These are phyloP conservation scores for Pyrrhosoma nymphula DNA, from an alignment of 2,888 invertebrate species.

Conservation along the genomic window DNA sequence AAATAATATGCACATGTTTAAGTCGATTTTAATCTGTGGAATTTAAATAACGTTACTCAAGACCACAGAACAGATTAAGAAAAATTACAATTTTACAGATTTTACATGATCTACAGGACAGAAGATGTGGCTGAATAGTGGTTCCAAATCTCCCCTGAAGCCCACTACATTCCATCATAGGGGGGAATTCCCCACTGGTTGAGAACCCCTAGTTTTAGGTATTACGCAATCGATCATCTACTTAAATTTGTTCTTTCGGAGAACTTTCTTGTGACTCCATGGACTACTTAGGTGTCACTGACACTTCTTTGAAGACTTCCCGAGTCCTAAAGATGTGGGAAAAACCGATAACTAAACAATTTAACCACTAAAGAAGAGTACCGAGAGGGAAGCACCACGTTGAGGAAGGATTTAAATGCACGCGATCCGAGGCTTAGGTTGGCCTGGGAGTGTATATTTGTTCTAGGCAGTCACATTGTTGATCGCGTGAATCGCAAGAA, in stretches of 20 bases:
- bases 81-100: too few relatives aligned
- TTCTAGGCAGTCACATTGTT: constrained; percentile 15
- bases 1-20: too few relatives aligned
- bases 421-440: background rate
- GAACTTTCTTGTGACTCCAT: background rate
- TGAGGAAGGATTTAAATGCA: background rate
- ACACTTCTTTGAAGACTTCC: background rate
- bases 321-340: background rate
- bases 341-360: background rate
- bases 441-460: background rate
- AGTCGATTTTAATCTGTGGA: too few relatives aligned
- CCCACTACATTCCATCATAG: too few relatives aligned
- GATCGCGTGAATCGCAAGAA: background rate
- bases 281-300: background rate
- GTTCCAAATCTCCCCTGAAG: too few relatives aligned
- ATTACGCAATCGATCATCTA: background rate
- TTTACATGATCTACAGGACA: too few relatives aligned
- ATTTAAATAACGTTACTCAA: too few relatives aligned
- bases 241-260: background rate
- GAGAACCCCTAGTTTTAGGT: background rate
- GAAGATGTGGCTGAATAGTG: too few relatives aligned
- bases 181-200: too few relatives aligned
- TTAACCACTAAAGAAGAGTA: background rate
- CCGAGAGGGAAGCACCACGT: background rate
- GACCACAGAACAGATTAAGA: too few relatives aligned